Evolutionary conservation across 2,113 vertebrate species (phyloP), one percentile per base, ranked within the genome.

Genomic region (Electrona antarctica): DNA sequence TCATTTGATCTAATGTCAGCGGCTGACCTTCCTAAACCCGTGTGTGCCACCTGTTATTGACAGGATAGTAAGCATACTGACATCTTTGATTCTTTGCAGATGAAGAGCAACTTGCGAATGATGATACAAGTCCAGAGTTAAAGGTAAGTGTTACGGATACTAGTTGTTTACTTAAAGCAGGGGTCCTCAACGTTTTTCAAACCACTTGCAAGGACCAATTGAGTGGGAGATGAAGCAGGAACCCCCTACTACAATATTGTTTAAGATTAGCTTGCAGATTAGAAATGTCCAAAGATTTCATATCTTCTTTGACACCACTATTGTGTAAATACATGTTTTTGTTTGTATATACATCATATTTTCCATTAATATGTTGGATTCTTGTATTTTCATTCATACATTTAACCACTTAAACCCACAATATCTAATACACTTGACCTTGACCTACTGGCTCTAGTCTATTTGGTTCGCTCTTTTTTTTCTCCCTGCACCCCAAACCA

Each of bases 81-180:
- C 7, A 8, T 59, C 28, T 14, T 73, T 28, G n/a, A 14, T 64
- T 50, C 54, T 81, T 84, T 85, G 46, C 83, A 92, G 92, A 90
- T 59, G 85, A 88, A 67, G 81, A 85, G 3, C 81, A 82, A n/a
- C 76, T 84, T 3, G 82, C 29, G 3, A 82, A 85, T 51, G 88
- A 89, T 7, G 69, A 73, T 41, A 41, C 33, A 41, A 41, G 33
- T 2, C 74, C 88, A 49, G 87, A 91, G 47, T 67, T 91, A 7
- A 91, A 92, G 89, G 91, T 92, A 41, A 1, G 47, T 7, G 3
- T 4, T 47, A 3, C 7, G 11, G 9, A 21, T 28, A 4, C 33
- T 49, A 48, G 21, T 48, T 28, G 1, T 29, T n/a, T 13, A 6
- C 15, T 51, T 33, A 45, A 14, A 67, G 7, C 28, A 33, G 21